A percentile compares a stretch with the other conserved stretches of the same genome.
phyloP scores from a whole-genome alignment of 2,888 invertebrate genomes.

The Conistra vaccinii region DNA sequence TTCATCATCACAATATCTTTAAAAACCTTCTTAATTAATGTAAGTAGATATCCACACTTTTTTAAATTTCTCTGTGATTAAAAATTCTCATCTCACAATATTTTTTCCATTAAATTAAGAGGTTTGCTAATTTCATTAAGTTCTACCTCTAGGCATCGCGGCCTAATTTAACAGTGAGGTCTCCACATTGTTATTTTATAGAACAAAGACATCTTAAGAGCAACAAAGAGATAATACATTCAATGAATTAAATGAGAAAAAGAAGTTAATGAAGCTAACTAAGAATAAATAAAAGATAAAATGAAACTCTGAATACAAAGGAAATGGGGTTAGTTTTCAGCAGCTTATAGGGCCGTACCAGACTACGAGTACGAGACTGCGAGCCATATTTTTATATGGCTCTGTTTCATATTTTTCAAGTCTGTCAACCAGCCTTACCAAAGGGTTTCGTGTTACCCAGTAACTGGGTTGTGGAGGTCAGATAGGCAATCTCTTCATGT shows the following conservation, averaged over 20 bases:
- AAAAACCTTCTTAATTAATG: slow-evolving; percentile 28
- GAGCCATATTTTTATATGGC: not conserved
- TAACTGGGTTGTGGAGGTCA: not conserved
- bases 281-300: not conserved
- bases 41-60: not conserved
- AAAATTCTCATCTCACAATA: slow-evolving; percentile 34
- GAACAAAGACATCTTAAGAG: slow-evolving; percentile 30
- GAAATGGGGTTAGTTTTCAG: not conserved
- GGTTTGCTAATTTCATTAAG: slow-evolving; percentile 40
- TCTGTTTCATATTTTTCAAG: not conserved
- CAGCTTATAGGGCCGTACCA: too few species aligned
- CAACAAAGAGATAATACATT: not conserved
- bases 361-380: too few species aligned
- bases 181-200: slow-evolving; percentile 32
- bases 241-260: not conserved
- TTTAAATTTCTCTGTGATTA: slow-evolving; percentile 23
- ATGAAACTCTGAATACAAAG: not conserved
- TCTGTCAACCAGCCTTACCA: too few species aligned
- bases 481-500: not conserved
- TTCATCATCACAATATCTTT: slow-evolving; percentile 19
- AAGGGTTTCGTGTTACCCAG: not conserved
- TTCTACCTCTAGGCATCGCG: not conserved
- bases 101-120: slow-evolving; percentile 47
- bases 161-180: slow-evolving; percentile 2
- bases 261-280: not conserved